Percentiles rank a stretch among this genome's conserved stretches.
These are phyloP conservation scores for Actinia tenebrosa DNA, from an alignment of 64 coral and sea anemone species.

Conservation along the genomic window DNA sequence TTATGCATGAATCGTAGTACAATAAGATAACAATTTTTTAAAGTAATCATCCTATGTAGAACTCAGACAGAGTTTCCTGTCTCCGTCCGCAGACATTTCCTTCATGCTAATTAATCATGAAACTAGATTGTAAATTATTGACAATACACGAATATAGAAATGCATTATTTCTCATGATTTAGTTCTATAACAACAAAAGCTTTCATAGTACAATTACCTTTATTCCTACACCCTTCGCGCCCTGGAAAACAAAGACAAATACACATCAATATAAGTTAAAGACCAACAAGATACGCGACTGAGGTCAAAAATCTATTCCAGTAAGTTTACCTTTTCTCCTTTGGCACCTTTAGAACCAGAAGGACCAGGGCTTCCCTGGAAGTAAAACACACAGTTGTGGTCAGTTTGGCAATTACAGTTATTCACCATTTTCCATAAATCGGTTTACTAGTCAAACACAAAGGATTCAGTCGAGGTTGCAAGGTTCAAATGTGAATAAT, in stretches of 20 bases:
- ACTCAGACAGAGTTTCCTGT: too few relatives aligned
- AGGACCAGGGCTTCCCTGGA: conserved; percentile 8
- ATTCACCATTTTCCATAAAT: too few relatives aligned
- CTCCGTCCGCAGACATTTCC: too few relatives aligned
- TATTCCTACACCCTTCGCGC: background rate
- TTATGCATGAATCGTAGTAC: too few relatives aligned
- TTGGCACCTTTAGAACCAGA: conserved; percentile 12
- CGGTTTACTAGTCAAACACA: too few relatives aligned
- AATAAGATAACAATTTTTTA: too few relatives aligned
- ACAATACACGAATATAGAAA: background rate
- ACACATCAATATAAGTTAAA: background rate
- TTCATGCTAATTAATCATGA: too few relatives aligned
- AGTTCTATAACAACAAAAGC: background rate
- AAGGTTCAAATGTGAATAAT: too few relatives aligned
- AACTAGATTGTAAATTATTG: background rate
- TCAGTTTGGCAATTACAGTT: background rate
- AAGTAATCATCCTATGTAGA: too few relatives aligned
- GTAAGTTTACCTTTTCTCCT: conserved; percentile 1
- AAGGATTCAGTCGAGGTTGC: too few relatives aligned
- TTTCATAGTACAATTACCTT: background rate
- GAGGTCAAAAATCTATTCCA: background rate
- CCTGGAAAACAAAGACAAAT: background rate
- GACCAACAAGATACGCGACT: background rate
- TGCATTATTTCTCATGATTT: background rate
- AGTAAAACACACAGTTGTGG: background rate